phyloP scores from a whole-genome alignment of 2,113 vertebrate genomes.

The Anguilla japonica region DNA sequence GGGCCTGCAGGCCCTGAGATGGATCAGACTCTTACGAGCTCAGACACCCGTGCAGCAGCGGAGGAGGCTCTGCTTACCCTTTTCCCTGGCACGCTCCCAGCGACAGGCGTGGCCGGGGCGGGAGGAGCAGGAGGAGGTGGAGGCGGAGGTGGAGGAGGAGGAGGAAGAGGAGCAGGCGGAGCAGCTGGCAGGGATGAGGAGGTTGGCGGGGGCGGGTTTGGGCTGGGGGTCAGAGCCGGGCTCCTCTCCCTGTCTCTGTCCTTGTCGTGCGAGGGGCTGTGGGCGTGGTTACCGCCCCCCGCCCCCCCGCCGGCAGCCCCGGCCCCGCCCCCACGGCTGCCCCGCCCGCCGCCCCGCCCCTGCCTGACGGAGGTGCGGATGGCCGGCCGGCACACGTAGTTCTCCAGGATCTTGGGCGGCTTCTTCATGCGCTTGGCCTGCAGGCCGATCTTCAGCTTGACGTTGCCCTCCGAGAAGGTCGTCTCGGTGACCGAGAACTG shows the following conservation, averaged over 20 bases:
- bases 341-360: conserved; percentile 54
- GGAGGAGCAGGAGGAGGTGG: conserved; percentile 53
- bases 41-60: neutral
- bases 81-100: conserved; percentile 64
- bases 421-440: conserved; percentile 97
- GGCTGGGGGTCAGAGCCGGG: conserved; percentile 37
- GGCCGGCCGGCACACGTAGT: conserved; percentile 94
- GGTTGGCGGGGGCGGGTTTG: conserved; percentile 45
- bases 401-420: conserved; percentile 95
- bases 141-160: conserved; percentile 51
- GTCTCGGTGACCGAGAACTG: conserved; percentile 93
- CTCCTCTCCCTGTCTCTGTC: conserved; percentile 64
- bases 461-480: conserved; percentile 89
- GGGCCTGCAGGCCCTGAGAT: neutral
- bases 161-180: conserved; percentile 45
- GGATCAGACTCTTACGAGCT: neutral
- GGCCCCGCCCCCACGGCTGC: conserved; percentile 52
- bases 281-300: conserved; percentile 43
- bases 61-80: conserved; percentile 56
- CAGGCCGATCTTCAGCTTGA: conserved; percentile 95
- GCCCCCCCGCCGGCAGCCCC: conserved; percentile 37
- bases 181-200: conserved; percentile 45
- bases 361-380: conserved; percentile 88
- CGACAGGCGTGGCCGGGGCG: conserved; percentile 57
- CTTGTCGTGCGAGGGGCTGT: conserved; percentile 48